Base-by-base conservation (phyloP, 2,888 invertebrate genomes). In the Brassicogethes aeneus region DNA sequence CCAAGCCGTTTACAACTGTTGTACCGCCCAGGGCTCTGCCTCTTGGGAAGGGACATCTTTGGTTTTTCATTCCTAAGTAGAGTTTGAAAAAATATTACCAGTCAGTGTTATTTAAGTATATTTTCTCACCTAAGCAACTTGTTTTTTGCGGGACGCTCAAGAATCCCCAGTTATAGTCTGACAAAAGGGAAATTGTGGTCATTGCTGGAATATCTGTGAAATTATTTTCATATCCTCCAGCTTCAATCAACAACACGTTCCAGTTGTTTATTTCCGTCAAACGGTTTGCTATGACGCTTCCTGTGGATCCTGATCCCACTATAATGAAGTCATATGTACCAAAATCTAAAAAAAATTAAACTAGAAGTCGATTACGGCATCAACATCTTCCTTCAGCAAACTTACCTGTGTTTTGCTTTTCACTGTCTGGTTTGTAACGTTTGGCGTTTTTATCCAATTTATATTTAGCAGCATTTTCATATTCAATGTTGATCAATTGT, bases 21-120 rank as follows among this genome's bases (percentile, higher is more conserved):
- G 65, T 62, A 1, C 75, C 75, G 2, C 75, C 76, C 16, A 75
- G 56, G 1, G 70, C 70, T 54, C 69, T 71, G 1, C 74, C 75
- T 33, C 70, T 53, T 0, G 70, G 68, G 64, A 68, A 60, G 2
- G 48, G 44, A 40, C 64, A 65, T 34, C 43, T 43, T 38, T 51
- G 36, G 34, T 59, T 44, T 2, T 44, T 43, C 44, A 54, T 68
- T 13, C 54, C 53, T 50, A 7, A n/a, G n/a, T n/a, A n/a, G n/a
- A n/a, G n/a, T n/a, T n/a, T n/a, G n/a, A 23, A 23, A 23, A 5
- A 23, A 23, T 23, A 23, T 23, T n/a, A n/a, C n/a, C n/a, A n/a
- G n/a, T n/a, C n/a, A n/a, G n/a, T n/a, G n/a, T n/a, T n/a, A n/a
- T n/a, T n/a, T n/a, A n/a, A n/a, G n/a, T n/a, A n/a, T n/a, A 41